phyloP scores from a whole-genome alignment of 2,113 vertebrate genomes.

The Scomber japonicus region DNA sequence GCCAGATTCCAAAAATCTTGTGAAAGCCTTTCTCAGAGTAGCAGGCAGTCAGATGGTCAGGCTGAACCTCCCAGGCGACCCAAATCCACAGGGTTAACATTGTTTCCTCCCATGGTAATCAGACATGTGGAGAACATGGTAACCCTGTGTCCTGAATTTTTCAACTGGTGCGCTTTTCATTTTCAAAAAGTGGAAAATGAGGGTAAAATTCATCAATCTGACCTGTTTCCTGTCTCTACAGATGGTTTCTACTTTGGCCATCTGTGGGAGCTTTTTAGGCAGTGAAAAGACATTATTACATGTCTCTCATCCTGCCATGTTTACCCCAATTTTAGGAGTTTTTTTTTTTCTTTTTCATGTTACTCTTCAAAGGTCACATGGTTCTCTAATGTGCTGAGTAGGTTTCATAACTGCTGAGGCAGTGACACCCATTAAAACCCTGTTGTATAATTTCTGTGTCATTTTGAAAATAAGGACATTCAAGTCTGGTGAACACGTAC shows the following conservation, averaged over 20 bases:
- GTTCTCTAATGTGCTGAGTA: constrained; percentile 36
- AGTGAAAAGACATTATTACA: background rate
- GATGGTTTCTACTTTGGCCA: constrained; percentile 20
- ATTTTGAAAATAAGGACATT: constrained; percentile 33
- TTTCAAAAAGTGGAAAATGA: background rate
- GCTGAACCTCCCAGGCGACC: constrained; percentile 11
- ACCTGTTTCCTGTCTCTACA: constrained; percentile 33
- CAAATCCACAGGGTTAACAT: constrained; percentile 17
- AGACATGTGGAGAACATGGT: constrained; percentile 8
- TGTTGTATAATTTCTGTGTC: constrained; percentile 60
- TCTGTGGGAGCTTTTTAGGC: constrained; percentile 41
- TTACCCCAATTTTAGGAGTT: constrained; percentile 6
- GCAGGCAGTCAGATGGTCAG: background rate
- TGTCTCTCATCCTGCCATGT: background rate
- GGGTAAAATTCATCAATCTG: background rate
- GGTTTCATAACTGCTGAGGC: constrained; percentile 46
- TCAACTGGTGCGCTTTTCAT: background rate
- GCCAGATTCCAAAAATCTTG: too few relatives aligned
- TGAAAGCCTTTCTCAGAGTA: too few relatives aligned
- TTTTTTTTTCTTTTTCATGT: constrained; percentile 7
- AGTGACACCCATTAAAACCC: constrained; percentile 37
- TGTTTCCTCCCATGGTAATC: background rate
- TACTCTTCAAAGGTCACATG: constrained; percentile 37
- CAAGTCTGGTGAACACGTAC: background rate
- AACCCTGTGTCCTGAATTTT: background rate